phyloP scores from a whole-genome alignment of 1,140 invertebrate species.

The Palaemon carinicauda region DNA sequence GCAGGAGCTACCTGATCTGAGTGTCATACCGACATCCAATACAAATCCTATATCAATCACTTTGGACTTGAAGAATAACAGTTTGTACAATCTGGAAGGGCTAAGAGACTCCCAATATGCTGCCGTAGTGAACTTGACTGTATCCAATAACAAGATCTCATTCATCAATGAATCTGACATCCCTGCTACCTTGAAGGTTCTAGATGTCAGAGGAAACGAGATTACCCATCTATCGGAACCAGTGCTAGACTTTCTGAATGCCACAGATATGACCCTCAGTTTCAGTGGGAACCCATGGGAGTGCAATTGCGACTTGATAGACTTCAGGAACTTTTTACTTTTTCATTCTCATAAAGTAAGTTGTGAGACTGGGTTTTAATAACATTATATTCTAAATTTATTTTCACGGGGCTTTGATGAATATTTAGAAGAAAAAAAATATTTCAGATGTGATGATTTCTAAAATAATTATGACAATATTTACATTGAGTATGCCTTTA shows the following conservation, averaged over 20 bases:
- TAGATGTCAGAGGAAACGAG: slow-evolving; percentile 70
- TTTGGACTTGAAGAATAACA: slow-evolving; percentile 60
- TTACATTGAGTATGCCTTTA: too few relatives aligned
- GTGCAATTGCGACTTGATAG: slow-evolving; percentile 71
- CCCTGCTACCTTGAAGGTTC: slow-evolving; percentile 62
- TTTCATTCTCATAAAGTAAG: slow-evolving; percentile 64
- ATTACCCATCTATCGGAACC: slow-evolving; percentile 62
- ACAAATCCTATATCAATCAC: background rate
- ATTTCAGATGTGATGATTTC: too few relatives aligned
- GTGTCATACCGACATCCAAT: slow-evolving; percentile 51
- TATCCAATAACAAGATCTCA: slow-evolving; percentile 68
- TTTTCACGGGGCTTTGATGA: too few relatives aligned
- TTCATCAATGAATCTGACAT: slow-evolving; percentile 63
- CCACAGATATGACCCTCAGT: slow-evolving; percentile 65
- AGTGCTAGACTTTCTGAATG: slow-evolving; percentile 22
- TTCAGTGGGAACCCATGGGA: slow-evolving; percentile 73
- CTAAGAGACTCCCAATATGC: slow-evolving; percentile 23
- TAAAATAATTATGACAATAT: too few relatives aligned
- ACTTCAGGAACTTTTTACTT: slow-evolving; percentile 70
- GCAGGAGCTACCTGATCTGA: slow-evolving; percentile 61
- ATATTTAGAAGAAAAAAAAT: too few relatives aligned
- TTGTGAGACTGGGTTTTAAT: slow-evolving; percentile 16
- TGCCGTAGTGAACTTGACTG: slow-evolving; percentile 64
- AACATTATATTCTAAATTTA: background rate
- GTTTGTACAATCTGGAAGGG: slow-evolving; percentile 37